A percentile compares a stretch with the other conserved stretches of the same genome.
Evolutionary conservation across 2,113 vertebrate genomes (phyloP).

Genomic region (Phalacrocorax pelagicus): DNA sequence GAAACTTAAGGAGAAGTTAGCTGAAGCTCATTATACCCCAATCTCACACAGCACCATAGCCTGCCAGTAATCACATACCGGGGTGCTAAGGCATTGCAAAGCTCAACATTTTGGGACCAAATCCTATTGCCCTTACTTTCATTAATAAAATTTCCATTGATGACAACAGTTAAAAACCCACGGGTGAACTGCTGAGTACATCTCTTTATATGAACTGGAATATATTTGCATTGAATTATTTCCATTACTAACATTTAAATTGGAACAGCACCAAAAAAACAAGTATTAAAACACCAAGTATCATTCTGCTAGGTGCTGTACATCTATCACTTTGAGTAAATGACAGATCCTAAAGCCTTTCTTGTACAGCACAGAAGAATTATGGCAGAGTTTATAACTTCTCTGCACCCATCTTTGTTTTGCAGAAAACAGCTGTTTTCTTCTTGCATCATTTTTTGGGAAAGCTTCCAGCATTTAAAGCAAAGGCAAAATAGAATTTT

Average conservation of each 20-base stretch:
- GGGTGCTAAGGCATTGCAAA: neutral
- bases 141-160: neutral
- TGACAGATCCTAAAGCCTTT: neutral
- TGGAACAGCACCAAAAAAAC: neutral
- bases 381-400: neutral
- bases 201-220: neutral
- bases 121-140: neutral
- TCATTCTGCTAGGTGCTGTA: neutral
- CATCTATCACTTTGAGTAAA: neutral
- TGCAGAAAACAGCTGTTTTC: neutral
- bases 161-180: neutral
- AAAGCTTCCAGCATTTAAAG: neutral
- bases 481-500: slow-evolving; percentile 5
- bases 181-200: neutral
- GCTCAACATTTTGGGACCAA: neutral
- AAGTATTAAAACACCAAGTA: neutral
- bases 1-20: neutral
- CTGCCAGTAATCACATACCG: neutral
- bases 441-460: neutral
- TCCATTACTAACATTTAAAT: neutral
- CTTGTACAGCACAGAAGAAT: neutral
- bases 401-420: neutral
- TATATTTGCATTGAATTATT: neutral
- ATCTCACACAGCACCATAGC: neutral
- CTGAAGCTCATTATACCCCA: neutral